Percentiles rank a stretch among this genome's conserved stretches.
phyloP scores from a whole-genome alignment of 92 coral and sea anemone species.

The Epizoanthus fatuus region DNA sequence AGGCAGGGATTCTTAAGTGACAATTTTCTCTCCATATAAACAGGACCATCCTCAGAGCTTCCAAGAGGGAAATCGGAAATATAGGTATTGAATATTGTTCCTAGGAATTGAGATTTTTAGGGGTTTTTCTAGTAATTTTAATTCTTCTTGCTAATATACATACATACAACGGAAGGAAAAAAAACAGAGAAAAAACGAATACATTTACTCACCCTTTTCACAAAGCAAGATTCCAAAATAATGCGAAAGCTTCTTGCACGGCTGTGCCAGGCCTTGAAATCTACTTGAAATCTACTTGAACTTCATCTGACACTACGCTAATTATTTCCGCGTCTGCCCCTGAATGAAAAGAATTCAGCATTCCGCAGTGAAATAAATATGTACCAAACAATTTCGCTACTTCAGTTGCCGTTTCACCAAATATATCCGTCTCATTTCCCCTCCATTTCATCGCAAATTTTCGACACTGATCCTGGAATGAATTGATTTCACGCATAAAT shows the following conservation, averaged over 20 bases:
- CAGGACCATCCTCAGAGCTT: not conserved
- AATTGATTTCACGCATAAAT: not conserved
- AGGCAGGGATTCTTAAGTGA: not conserved
- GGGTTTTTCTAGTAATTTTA: not conserved
- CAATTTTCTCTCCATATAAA: not conserved
- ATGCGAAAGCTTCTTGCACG: not conserved
- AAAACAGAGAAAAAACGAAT: not conserved
- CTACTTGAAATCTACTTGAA: not conserved
- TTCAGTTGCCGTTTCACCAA: not conserved
- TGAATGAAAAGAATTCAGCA: not conserved
- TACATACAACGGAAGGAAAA: not conserved
- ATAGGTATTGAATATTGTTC: not conserved
- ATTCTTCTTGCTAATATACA: not conserved
- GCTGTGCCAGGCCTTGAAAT: not conserved
- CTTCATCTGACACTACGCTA: not conserved
- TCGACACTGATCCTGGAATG: not conserved
- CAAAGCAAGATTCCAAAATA: not conserved
- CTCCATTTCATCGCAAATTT: constrained; percentile 2
- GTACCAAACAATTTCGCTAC: not conserved
- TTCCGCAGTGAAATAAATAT: not conserved
- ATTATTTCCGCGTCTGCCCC: not conserved
- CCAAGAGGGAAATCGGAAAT: not conserved
- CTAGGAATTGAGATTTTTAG: too few relatives aligned
- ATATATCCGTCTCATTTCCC: not conserved
- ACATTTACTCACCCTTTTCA: constrained; percentile 3